phyloP scores from a whole-genome alignment of 2,113 vertebrate genomes.

The Pangasianodon gigas region DNA sequence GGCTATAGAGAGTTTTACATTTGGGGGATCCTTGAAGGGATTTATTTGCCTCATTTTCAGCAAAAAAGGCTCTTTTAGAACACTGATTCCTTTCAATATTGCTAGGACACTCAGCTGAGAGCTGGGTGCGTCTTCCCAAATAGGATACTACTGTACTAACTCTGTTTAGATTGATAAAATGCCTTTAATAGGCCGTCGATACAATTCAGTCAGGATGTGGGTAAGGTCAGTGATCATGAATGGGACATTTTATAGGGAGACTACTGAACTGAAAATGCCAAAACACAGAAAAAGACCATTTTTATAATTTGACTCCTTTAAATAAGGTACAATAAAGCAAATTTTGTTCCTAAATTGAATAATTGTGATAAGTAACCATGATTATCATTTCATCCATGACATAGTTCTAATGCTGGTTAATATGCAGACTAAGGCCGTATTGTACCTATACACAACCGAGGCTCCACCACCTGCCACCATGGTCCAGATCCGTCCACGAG shows the following conservation, averaged over 20 bases:
- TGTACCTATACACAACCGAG: slow-evolving; percentile 96
- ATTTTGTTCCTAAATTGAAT: background rate
- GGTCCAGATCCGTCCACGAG: slow-evolving; percentile 95
- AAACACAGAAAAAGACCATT: background rate
- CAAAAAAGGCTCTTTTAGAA: background rate
- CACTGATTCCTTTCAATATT: background rate
- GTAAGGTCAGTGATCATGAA: background rate
- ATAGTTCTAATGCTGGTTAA: background rate
- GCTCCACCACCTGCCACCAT: slow-evolving; percentile 98
- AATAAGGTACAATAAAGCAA: background rate
- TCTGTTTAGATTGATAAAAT: background rate
- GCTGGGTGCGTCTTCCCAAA: background rate
- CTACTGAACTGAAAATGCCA: background rate
- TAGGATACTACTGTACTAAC: background rate
- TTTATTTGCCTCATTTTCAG: background rate
- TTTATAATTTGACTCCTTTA: too few relatives aligned
- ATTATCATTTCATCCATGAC: background rate
- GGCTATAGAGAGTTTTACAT: background rate
- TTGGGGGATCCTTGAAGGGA: background rate
- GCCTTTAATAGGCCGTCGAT: background rate
- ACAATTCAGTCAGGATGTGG: background rate
- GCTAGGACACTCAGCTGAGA: background rate
- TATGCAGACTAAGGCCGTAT: background rate
- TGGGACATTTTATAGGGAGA: background rate
- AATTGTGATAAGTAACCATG: background rate